These are phyloP conservation scores for Anaspis maculata DNA, from an alignment of 2,888 invertebrate genomes.

Conservation along the genomic window DNA sequence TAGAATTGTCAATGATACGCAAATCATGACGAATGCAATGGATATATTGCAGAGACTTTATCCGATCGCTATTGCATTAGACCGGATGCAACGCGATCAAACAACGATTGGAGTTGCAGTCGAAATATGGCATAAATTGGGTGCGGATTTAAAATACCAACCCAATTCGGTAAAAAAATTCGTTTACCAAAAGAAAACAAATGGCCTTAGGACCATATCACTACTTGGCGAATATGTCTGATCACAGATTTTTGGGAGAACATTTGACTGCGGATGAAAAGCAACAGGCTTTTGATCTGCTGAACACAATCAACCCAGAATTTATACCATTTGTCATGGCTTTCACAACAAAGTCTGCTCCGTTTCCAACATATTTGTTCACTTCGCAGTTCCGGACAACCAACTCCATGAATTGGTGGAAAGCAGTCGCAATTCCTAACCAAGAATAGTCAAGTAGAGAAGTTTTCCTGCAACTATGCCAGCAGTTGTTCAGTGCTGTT, in stretches of 20 bases:
- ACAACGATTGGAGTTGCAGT: not conserved
- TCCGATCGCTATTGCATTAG: not conserved
- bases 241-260: not conserved
- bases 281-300: not conserved
- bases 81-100: not conserved
- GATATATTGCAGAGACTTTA: not conserved
- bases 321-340: not conserved
- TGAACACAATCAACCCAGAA: not conserved
- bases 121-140: not conserved
- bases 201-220: not conserved
- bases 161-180: not conserved
- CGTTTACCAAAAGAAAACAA: not conserved
- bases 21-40: not conserved
- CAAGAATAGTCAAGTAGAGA: not conserved
- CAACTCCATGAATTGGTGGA: not conserved
- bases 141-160: not conserved
- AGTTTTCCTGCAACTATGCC: not conserved
- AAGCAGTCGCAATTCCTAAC: not conserved
- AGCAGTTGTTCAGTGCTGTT: conserved; percentile 2
- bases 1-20: not conserved
- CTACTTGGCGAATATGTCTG: not conserved
- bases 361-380: not conserved
- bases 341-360: not conserved
- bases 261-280: not conserved
- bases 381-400: not conserved